phyloP scores from a whole-genome alignment of 2,113 vertebrate species.

The Myotis yumanensis region DNA sequence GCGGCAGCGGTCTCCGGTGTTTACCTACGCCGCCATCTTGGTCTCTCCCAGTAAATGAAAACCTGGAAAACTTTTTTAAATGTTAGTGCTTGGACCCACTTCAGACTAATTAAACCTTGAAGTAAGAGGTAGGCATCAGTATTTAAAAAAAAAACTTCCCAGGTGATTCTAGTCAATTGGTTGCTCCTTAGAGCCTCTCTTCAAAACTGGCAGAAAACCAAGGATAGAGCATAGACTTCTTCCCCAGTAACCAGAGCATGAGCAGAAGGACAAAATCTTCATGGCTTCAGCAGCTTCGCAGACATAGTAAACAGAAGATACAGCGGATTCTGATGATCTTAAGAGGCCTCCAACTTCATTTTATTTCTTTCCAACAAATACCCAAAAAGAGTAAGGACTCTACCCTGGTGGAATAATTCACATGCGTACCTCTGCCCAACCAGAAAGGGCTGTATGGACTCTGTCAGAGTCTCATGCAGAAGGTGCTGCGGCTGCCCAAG shows the following conservation, averaged over 20 bases:
- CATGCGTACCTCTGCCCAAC: neutral
- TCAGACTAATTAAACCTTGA: neutral
- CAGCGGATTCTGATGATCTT: neutral
- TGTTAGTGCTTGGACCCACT: neutral
- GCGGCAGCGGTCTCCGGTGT: too few relatives aligned
- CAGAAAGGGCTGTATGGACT: neutral
- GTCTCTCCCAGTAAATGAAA: too few relatives aligned
- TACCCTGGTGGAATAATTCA: neutral
- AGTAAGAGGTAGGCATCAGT: neutral
- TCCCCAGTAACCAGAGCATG: neutral
- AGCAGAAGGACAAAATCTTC: neutral
- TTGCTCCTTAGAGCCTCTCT: neutral
- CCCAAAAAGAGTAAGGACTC: neutral
- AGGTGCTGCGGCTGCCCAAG: neutral
- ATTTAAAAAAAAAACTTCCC: neutral
- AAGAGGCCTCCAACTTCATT: neutral
- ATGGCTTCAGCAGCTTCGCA: neutral
- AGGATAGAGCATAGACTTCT: neutral
- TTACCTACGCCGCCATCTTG: too few relatives aligned
- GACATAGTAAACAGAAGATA: neutral
- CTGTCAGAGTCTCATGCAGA: neutral
- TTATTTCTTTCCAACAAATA: neutral
- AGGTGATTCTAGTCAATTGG: neutral
- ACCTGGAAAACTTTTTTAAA: neutral
- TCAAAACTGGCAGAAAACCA: neutral